Percentiles rank a stretch among this genome's conserved stretches.
These are phyloP conservation scores for Falcunculus frontatus DNA, from an alignment of 2,113 vertebrate species.

Conservation along the genomic window DNA sequence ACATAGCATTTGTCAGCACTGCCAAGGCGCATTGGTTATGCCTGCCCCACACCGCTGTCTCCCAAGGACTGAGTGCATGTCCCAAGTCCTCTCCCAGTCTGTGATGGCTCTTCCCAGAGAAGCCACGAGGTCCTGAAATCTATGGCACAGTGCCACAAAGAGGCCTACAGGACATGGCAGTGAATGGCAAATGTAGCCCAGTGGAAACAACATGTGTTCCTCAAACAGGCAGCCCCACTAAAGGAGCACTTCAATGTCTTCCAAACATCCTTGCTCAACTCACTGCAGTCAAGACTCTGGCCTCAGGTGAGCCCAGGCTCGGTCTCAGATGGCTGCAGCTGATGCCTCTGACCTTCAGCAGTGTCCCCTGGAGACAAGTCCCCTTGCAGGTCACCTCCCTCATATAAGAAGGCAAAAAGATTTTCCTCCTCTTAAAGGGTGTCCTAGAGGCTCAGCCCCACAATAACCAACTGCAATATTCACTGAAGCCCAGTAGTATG, in stretches of 20 bases:
- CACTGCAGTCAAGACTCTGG: not conserved
- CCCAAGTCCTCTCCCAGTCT: not conserved
- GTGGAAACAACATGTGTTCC: not conserved
- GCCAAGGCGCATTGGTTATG: not conserved
- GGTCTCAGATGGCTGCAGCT: not conserved
- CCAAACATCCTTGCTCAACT: not conserved
- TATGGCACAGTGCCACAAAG: not conserved
- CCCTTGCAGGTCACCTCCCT: not conserved
- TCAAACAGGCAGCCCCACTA: accelerated
- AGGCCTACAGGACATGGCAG: not conserved
- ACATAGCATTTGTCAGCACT: not conserved
- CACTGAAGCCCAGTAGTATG: not conserved
- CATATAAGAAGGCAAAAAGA: not conserved
- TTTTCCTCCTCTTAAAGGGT: not conserved
- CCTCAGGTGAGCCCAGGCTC: not conserved
- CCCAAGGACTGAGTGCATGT: not conserved
- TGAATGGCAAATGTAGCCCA: not conserved
- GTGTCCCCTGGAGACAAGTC: not conserved
- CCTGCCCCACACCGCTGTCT: not conserved
- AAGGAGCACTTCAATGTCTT: not conserved
- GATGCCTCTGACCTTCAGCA: not conserved
- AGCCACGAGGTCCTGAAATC: not conserved
- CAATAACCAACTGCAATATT: not conserved
- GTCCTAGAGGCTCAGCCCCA: not conserved
- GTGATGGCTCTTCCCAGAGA: not conserved